phyloP scores from a whole-genome alignment of 2,113 vertebrate genomes.

The Oryzias woworae region DNA sequence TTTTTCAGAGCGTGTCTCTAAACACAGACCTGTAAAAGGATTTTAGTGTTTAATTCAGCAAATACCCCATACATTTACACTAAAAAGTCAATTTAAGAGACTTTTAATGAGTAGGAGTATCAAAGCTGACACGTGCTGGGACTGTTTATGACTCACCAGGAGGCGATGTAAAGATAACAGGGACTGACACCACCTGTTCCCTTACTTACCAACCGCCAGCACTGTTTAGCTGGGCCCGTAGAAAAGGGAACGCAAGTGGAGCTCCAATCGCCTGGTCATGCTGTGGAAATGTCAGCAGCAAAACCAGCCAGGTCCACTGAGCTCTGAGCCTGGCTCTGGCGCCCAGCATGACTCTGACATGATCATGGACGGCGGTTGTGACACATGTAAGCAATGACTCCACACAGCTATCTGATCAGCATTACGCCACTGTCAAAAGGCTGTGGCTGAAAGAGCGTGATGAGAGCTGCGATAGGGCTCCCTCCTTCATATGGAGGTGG shows the following conservation, averaged over 20 bases:
- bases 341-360: conserved; percentile 68
- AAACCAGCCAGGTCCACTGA: conserved; percentile 66
- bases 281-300: conserved; percentile 76
- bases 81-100: conserved; percentile 64
- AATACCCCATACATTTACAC: conserved; percentile 14
- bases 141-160: conserved; percentile 69
- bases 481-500: conserved; percentile 45
- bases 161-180: conserved; percentile 71
- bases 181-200: conserved; percentile 73
- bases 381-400: conserved; percentile 76
- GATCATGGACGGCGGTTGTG: conserved; percentile 70
- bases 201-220: conserved; percentile 64
- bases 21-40: conserved; percentile 8
- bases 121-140: conserved; percentile 61
- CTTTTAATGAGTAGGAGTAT: conserved; percentile 68
- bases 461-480: conserved; percentile 64
- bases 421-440: conserved; percentile 72
- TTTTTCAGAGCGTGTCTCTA: neutral
- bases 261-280: conserved; percentile 53
- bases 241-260: conserved; percentile 45
- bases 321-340: conserved; percentile 58
- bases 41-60: conserved; percentile 9
- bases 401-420: conserved; percentile 79
- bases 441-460: conserved; percentile 59
- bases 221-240: conserved; percentile 49